Conservation (phyloP, 2,888 invertebrate genomes). For the Phyto melanocephala region DNA sequence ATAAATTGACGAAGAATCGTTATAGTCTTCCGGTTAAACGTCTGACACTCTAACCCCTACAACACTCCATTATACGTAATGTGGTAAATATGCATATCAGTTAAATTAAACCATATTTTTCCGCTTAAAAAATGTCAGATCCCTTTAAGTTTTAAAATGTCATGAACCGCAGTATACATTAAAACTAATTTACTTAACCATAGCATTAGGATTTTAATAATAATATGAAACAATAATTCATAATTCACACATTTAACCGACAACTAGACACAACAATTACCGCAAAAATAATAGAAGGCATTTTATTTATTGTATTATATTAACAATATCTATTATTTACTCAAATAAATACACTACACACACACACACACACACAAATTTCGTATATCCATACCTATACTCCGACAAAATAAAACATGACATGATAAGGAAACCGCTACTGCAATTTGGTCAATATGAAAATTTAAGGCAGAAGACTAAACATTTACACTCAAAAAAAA, state of each 20-base stretch:
- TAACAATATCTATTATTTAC: conserved; percentile 41
- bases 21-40: too few relatives aligned
- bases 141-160: background rate
- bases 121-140: too few relatives aligned
- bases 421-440: conserved; percentile 10
- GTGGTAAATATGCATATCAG: too few relatives aligned
- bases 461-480: too few relatives aligned
- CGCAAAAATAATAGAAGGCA: conserved; percentile 54
- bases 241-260: conserved; percentile 57
- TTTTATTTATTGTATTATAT: conserved; percentile 38
- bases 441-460: background rate
- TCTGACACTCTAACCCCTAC: too few relatives aligned
- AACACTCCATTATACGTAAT: too few relatives aligned
- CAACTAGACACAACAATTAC: conserved; percentile 55
- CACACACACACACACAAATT: background rate
- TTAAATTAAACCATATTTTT: too few relatives aligned
- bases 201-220: conserved; percentile 17
- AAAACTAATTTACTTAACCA: conserved; percentile 31
- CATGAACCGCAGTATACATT: conserved; percentile 16
- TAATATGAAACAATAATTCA: conserved; percentile 55
- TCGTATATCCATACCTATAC: background rate
- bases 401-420: background rate
- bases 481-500: background rate
- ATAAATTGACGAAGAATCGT: too few relatives aligned
- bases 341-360: background rate